Percentiles rank a stretch among this genome's conserved stretches.
Conservation (phyloP, 2,113 vertebrate species). For the Hyperoodon ampullatus region DNA sequence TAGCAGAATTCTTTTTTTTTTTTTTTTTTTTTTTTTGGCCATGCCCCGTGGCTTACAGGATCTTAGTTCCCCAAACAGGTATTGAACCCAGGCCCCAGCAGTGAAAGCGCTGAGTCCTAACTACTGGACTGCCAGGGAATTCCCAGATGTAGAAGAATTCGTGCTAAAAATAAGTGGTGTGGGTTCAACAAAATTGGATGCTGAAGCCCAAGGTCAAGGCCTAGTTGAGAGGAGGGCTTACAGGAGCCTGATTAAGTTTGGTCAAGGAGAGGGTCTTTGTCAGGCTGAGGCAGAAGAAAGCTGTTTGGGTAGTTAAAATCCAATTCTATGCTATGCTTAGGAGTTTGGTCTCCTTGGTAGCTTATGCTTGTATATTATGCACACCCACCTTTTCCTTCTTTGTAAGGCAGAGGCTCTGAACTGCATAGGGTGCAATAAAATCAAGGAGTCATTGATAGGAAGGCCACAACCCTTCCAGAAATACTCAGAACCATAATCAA, state of each 20-base stretch:
- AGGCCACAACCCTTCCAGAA: neutral
- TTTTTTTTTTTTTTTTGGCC: neutral
- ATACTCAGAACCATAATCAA: neutral
- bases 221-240: neutral
- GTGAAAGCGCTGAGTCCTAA: neutral
- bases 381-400: neutral
- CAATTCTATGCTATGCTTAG: neutral
- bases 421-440: neutral
- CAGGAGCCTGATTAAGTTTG: neutral
- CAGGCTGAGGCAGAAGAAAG: neutral
- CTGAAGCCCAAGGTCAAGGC: neutral
- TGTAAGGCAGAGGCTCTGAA: conserved; percentile 1
- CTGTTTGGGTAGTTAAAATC: neutral
- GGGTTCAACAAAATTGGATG: neutral
- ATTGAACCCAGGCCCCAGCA: neutral
- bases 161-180: neutral
- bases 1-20: neutral
- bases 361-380: neutral
- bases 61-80: neutral
- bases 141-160: neutral
- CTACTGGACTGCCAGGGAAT: neutral
- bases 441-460: neutral
- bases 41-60: neutral
- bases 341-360: neutral
- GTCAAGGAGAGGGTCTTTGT: neutral